Percentiles rank a stretch among this genome's conserved stretches.
Evolutionary conservation across 2,888 invertebrate species (phyloP).

Genomic region (Keiferia lycopersicella): DNA sequence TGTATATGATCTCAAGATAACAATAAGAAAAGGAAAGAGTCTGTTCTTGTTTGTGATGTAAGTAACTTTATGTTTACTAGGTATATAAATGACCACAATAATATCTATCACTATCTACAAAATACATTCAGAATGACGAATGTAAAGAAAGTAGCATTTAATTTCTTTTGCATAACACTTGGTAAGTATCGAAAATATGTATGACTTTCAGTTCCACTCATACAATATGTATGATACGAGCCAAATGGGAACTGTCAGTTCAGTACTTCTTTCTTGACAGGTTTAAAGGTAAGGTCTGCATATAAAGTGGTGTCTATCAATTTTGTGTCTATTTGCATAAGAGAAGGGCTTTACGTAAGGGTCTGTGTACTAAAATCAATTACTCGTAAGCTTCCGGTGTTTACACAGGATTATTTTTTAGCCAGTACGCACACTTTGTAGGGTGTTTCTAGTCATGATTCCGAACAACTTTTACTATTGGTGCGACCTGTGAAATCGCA

Average conservation of each 20-base stretch:
- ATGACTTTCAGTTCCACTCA: constrained; percentile 12
- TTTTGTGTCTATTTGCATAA: background rate
- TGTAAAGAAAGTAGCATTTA: background rate
- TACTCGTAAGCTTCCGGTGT: background rate
- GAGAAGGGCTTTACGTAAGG: constrained; percentile 1
- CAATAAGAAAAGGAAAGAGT: too few relatives aligned
- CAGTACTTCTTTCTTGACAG: background rate
- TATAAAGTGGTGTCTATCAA: constrained; percentile 1
- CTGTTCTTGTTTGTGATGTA: too few relatives aligned
- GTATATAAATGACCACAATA: too few relatives aligned
- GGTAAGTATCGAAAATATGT: background rate
- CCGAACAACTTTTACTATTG: too few relatives aligned
- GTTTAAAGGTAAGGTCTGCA: constrained; percentile 6
- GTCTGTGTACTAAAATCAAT: background rate
- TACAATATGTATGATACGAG: constrained; percentile 10
- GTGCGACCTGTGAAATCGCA: too few relatives aligned
- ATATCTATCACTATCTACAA: too few relatives aligned
- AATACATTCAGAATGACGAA: background rate
- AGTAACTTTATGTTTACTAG: too few relatives aligned
- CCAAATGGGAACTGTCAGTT: background rate
- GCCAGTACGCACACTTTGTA: too few relatives aligned
- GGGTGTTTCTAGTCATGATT: too few relatives aligned
- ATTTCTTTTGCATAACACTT: constrained; percentile 10
- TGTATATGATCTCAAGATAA: too few relatives aligned
- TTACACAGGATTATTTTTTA: background rate